Evolutionary conservation across 2,113 vertebrate genomes (phyloP).

Genomic region (Hypanus sabinus): DNA sequence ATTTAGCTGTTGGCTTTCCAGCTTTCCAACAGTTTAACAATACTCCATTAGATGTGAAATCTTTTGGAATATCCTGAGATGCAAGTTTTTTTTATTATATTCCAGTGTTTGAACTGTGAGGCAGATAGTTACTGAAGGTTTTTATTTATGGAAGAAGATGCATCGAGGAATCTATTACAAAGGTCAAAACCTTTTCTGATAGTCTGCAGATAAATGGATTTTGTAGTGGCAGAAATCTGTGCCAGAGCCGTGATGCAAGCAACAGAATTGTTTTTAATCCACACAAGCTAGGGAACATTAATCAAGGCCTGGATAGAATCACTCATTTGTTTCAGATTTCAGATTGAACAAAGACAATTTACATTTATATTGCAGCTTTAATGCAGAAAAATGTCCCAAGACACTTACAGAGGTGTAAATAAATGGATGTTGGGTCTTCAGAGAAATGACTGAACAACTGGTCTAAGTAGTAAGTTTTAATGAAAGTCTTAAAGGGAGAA

Average conservation of each 20-base stretch:
- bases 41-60: background rate
- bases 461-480: background rate
- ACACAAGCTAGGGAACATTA: background rate
- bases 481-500: background rate
- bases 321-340: background rate
- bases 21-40: background rate
- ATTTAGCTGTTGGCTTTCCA: background rate
- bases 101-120: background rate
- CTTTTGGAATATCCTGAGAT: background rate
- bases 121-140: background rate
- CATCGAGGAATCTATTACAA: background rate
- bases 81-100: background rate
- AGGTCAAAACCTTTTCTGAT: background rate
- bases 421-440: background rate
- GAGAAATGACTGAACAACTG: background rate
- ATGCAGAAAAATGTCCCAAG: background rate
- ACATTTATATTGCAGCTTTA: background rate
- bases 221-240: background rate
- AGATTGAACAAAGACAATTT: background rate
- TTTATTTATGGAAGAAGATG: background rate
- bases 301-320: background rate
- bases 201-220: background rate
- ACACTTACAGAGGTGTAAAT: background rate
- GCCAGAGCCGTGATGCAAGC: background rate
- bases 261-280: background rate